These are phyloP conservation scores for Antheraea pernyi DNA, from an alignment of 1,140 invertebrate genomes.

Conservation along the genomic window DNA sequence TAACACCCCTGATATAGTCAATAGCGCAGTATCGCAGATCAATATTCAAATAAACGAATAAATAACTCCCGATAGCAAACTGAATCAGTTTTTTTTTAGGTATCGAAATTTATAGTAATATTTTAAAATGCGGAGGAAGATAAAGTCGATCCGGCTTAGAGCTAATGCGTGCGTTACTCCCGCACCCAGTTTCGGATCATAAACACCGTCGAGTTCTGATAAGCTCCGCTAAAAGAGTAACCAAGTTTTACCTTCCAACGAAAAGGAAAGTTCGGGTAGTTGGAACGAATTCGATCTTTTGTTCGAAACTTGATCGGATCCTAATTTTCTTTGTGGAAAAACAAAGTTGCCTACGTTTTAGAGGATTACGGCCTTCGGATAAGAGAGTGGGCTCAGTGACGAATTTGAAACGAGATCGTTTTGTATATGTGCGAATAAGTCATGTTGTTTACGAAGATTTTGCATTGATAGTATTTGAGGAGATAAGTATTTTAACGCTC, in stretches of 20 bases:
- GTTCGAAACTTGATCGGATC: conserved; percentile 34
- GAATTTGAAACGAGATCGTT: conserved; percentile 5
- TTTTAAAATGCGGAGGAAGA: conserved; percentile 38
- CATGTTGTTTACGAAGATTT: too few species aligned
- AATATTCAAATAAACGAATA: not conserved
- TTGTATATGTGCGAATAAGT: not conserved
- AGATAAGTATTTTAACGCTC: too few species aligned
- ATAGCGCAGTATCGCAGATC: too few species aligned
- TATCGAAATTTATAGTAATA: not conserved
- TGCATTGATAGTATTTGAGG: too few species aligned
- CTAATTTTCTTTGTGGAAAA: conserved; percentile 34
- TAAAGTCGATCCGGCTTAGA: conserved; percentile 48
- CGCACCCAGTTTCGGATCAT: conserved; percentile 46
- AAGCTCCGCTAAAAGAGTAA: conserved; percentile 50
- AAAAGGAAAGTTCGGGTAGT: conserved; percentile 35
- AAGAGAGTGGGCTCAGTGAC: not conserved
- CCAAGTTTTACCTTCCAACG: conserved; percentile 29
- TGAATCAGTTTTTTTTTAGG: not conserved
- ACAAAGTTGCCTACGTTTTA: conserved; percentile 25
- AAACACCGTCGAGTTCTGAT: conserved; percentile 54
- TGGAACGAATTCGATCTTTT: conserved; percentile 28
- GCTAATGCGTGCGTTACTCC: conserved; percentile 37
- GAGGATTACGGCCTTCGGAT: conserved; percentile 9
- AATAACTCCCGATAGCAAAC: not conserved
- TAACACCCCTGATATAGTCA: too few species aligned